phyloP scores from a whole-genome alignment of 2,797 vertebrate species.

The Staurois parvus region DNA sequence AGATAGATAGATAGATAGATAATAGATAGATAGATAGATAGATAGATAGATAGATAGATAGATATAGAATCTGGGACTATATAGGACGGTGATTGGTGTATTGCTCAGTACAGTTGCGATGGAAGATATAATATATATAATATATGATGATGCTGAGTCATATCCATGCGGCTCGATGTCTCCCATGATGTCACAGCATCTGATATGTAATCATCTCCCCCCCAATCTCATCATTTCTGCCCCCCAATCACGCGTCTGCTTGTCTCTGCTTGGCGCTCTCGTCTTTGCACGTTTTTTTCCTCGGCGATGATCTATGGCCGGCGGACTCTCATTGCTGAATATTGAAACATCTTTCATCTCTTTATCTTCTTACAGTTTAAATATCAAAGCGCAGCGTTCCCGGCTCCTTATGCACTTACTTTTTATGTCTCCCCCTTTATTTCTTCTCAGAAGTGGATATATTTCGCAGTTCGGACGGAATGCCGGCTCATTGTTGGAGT shows the following conservation, averaged over 20 bases:
- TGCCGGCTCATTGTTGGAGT: neutral
- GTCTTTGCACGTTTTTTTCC: neutral
- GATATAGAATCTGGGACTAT: too few species aligned
- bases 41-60: too few species aligned
- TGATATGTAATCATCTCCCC: neutral
- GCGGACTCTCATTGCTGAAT: constrained; percentile 18
- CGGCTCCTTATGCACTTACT: neutral
- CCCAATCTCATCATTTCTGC: neutral
- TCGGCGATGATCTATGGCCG: constrained; percentile 25
- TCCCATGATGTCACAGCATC: neutral
- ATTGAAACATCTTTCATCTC: constrained; percentile 28
- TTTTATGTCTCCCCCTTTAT: neutral
- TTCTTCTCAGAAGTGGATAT: neutral
- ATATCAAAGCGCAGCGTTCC: neutral
- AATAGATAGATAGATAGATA: too few species aligned
- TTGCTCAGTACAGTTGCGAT: neutral
- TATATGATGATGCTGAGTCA: too few species aligned
- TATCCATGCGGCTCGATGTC: too few species aligned
- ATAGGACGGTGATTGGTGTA: neutral
- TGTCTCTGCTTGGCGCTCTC: neutral
- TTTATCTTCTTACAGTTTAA: constrained; percentile 23
- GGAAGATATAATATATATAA: neutral
- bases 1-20: too few species aligned
- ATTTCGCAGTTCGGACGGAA: neutral
- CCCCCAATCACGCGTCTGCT: neutral